Evolutionary conservation across 2,888 invertebrate species (phyloP).

Genomic region (Drosophila ezoana): DNA sequence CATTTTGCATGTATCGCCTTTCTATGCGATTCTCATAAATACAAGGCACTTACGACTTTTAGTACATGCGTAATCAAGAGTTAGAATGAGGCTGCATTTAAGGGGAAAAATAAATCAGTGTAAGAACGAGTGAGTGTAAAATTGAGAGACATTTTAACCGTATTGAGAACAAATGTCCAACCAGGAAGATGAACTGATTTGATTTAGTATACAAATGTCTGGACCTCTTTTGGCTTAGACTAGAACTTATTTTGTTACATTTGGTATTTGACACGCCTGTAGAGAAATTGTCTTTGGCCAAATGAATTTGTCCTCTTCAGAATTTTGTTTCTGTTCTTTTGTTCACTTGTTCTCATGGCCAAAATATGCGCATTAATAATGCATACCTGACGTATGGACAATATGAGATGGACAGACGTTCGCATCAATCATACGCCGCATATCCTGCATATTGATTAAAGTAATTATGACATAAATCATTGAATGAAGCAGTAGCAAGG

Average conservation of each 20-base stretch:
- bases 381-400: slow-evolving; percentile 42
- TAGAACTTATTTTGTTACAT: neutral
- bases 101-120: no score
- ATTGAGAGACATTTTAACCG: no score
- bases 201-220: neutral
- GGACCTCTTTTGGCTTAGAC: neutral
- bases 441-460: slow-evolving; percentile 68
- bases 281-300: neutral
- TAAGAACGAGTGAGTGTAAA: no score
- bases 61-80: no score
- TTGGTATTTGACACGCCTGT: neutral
- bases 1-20: no score
- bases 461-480: slow-evolving; percentile 61
- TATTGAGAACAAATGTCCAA: no score
- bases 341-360: slow-evolving; percentile 9
- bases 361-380: slow-evolving; percentile 48
- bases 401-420: slow-evolving; percentile 21
- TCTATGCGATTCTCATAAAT: no score
- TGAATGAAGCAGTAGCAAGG: slow-evolving; percentile 21
- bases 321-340: slow-evolving; percentile 9
- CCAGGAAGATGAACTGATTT: no score
- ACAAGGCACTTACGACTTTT: no score
- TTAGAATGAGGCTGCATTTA: no score
- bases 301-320: slow-evolving; percentile 21
- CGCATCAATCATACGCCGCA: slow-evolving; percentile 62